Base-by-base conservation (phyloP, 1,140 invertebrate species). In the Platyscapa corneri region DNA sequence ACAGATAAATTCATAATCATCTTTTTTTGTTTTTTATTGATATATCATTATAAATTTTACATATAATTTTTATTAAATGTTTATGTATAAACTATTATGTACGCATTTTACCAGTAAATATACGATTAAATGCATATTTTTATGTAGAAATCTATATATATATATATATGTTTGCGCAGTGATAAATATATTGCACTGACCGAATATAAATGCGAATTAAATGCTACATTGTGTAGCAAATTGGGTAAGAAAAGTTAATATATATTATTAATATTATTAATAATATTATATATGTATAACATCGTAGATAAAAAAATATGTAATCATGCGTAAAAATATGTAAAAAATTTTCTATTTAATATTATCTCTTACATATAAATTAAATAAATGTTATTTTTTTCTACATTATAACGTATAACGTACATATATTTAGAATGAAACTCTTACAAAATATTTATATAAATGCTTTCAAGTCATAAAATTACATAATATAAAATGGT, bases 341-440 rank as follows among this genome's bases (percentile, higher is more conserved):
- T 80, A 85, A 34, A 84, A 60, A 85, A 80, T 18, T 46, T 74
- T 46, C 67, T 79, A 37, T 56, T 30, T 56, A 78, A 84, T 60
- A 84, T 14, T 56, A 74, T 82, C 37, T 16, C 34, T 83, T 39
- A n/a, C 39, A 72, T 79, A 84, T 84, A 79, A 84, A 79, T 84
- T 79, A 79, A 79, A 70, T 84, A 67, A 72, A 34, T 3, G 16
- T 83, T 46, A 83, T 56, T 12, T 83, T 76, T 39, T 12, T 34
- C 1, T 18, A 70, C 72, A 72, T n/a, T 20, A 14, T 72, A 60
- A 49, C 46, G 20, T 85, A 72, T 49, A 64, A 79, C n/a, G n/a
- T n/a, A n/a, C n/a, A n/a, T n/a, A n/a, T n/a, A n/a, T n/a, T 78
- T 79, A 85, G 77, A 53, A 16, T 74, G 32, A 23, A 32, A 84